Conservation (phyloP, 2,888 invertebrate species). For the Fragum whitleyi region DNA sequence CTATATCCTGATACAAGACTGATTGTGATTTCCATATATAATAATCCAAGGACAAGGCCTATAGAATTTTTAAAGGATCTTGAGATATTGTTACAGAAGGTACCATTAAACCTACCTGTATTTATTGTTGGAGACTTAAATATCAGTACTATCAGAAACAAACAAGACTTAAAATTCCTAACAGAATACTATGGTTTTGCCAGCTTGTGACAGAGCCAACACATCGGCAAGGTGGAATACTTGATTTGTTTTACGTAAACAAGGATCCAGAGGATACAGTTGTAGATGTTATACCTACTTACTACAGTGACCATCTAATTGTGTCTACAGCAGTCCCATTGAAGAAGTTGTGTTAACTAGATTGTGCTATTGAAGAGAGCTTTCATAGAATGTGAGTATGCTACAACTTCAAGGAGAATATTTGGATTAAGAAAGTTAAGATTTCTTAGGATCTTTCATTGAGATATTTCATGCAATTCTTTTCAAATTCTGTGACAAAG, state of each 20-base stretch:
- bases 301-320: conserved; percentile 48
- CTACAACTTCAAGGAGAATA: no score
- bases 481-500: no score
- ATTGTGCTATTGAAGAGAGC: no score
- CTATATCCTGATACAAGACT: conserved; percentile 1
- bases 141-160: conserved; percentile 21
- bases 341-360: not conserved
- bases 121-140: conserved; percentile 15
- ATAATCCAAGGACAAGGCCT: conserved; percentile 21
- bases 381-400: no score
- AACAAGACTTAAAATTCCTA: conserved; percentile 30
- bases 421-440: no score
- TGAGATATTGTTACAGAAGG: conserved; percentile 19
- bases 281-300: conserved; percentile 43
- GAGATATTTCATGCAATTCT: no score
- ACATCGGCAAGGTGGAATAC: conserved; percentile 43
- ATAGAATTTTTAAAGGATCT: conserved; percentile 8
- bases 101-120: conserved; percentile 11
- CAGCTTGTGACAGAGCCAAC: conserved; percentile 38
- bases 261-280: conserved; percentile 2
- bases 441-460: no score
- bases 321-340: conserved; percentile 20
- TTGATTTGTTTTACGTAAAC: conserved; percentile 36
- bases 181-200: conserved; percentile 32
- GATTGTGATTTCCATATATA: conserved; percentile 17